A percentile compares a stretch with the other conserved stretches of the same genome.
Conservation (phyloP, 2,888 invertebrate genomes). For the Electrophaes corylata region DNA sequence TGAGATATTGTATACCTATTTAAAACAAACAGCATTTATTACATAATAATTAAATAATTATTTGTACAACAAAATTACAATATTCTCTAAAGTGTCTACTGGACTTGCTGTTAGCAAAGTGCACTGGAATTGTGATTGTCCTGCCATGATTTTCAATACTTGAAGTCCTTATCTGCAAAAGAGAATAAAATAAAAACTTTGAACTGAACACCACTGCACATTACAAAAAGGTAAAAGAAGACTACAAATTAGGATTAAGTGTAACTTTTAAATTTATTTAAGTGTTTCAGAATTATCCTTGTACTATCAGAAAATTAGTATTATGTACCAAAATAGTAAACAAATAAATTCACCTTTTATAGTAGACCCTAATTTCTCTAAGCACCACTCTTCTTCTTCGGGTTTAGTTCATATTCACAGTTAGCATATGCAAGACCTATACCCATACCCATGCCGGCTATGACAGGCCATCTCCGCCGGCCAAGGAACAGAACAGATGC, state of each 20-base stretch:
- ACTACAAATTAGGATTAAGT: too few species aligned
- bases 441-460: slow-evolving; percentile 94
- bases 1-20: neutral
- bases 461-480: slow-evolving; percentile 93
- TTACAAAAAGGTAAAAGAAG: too few species aligned
- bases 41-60: slow-evolving; percentile 67
- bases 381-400: slow-evolving; percentile 59
- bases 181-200: neutral
- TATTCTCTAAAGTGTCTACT: slow-evolving; percentile 66
- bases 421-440: slow-evolving; percentile 95
- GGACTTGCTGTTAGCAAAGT: slow-evolving; percentile 45
- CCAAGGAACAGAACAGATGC: slow-evolving; percentile 93
- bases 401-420: slow-evolving; percentile 86
- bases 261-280: too few species aligned
- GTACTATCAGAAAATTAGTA: too few species aligned
- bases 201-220: too few species aligned
- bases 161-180: slow-evolving; percentile 64
- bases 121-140: slow-evolving; percentile 46
- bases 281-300: too few species aligned
- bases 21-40: slow-evolving; percentile 58
- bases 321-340: neutral
- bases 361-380: slow-evolving; percentile 52
- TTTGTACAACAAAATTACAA: slow-evolving; percentile 74
- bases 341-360: slow-evolving; percentile 51
- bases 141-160: slow-evolving; percentile 54